A percentile compares a stretch with the other conserved stretches of the same genome.
Evolutionary conservation across 2,113 vertebrate species (phyloP).

Genomic region (Scolopax mira): DNA sequence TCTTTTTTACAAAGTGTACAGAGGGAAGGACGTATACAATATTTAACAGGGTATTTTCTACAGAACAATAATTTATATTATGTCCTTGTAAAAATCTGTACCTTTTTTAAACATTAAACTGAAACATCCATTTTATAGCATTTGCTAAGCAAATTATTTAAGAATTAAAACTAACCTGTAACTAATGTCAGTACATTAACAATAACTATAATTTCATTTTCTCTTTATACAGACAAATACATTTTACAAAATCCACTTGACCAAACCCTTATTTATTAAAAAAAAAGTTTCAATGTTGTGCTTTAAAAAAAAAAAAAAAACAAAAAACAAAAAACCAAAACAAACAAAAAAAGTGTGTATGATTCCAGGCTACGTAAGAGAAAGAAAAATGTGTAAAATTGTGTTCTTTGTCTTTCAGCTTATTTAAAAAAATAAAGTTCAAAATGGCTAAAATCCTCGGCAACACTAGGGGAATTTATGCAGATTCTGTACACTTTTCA

Average conservation of each 20-base stretch:
- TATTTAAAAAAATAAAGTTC: constrained; percentile 75
- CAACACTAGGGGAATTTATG: constrained; percentile 28
- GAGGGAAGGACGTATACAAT: constrained; percentile 86
- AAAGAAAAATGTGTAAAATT: constrained; percentile 67
- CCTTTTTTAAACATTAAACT: constrained; percentile 90
- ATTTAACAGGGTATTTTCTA: constrained; percentile 95
- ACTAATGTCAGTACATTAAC: constrained; percentile 83
- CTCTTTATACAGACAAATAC: constrained; percentile 82
- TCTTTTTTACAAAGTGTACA: constrained; percentile 95
- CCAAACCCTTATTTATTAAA: constrained; percentile 76
- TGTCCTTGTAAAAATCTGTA: constrained; percentile 87
- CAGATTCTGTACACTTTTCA: constrained; percentile 53
- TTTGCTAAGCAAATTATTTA: constrained; percentile 81
- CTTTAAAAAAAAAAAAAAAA: constrained; percentile 45
- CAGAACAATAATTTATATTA: constrained; percentile 99
- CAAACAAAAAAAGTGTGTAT: constrained; percentile 33
- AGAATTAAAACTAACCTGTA: constrained; percentile 82
- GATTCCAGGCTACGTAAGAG: constrained; percentile 73
- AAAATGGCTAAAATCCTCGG: constrained; percentile 62
- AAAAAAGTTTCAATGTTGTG: constrained; percentile 75
- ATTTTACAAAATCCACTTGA: constrained; percentile 82
- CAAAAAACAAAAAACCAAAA: too few species aligned
- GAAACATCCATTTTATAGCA: constrained; percentile 79
- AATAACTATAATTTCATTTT: constrained; percentile 80
- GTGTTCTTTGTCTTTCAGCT: constrained; percentile 79